Evolutionary conservation across 1,140 invertebrate species (phyloP), one percentile per base, ranked within the genome.

Genomic region (Drepana arcuata): DNA sequence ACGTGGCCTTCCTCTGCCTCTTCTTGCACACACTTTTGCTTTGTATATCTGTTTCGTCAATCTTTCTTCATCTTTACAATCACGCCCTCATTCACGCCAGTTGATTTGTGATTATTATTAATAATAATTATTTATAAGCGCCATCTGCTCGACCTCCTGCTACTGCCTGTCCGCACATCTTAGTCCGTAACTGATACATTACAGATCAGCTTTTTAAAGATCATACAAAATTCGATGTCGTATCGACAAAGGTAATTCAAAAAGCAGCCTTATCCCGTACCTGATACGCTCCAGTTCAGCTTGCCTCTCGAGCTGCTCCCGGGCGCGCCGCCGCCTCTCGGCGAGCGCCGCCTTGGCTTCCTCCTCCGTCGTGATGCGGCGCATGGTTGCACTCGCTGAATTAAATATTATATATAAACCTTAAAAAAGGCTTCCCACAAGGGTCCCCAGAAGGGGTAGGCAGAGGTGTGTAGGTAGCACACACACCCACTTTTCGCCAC

Each of bases 311-410:
- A 92, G 91, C 75, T 95, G 92, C 83, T 95, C 93, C 21, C 94
- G 77, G 15, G 93, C 93, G 26, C 94, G 82, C 46, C 92, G 84
- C 55, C 94, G 84, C 52, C 93, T 87, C 84, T 95, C 94, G 2
- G 94, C 94, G 24, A 96, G 79, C 16, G 93, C 93, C 14, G 93
- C 93, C 82, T 95, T 95, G 10, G 94, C 94, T 84, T 95, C 90
- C 77, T 94, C 93, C 80, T 95, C 94, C 1, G 93, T 95, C 4
- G 91, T 93, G 46, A 95, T 95, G 29, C 89, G 84, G 41, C 90
- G 91, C 1, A 88, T 87, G 46, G 89, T 89, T 88, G 92, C 90
- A 3, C 92, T 93, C 34, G 89, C 89, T 88, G 54, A 0, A 54
- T n/a, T n/a, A 21, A 21, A 4, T 5, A 4, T 5, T 9, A 9